A percentile compares a stretch with the other conserved stretches of the same genome.
These are phyloP conservation scores for Agonopterix arenella DNA, from an alignment of 2,888 invertebrate species.

Conservation along the genomic window DNA sequence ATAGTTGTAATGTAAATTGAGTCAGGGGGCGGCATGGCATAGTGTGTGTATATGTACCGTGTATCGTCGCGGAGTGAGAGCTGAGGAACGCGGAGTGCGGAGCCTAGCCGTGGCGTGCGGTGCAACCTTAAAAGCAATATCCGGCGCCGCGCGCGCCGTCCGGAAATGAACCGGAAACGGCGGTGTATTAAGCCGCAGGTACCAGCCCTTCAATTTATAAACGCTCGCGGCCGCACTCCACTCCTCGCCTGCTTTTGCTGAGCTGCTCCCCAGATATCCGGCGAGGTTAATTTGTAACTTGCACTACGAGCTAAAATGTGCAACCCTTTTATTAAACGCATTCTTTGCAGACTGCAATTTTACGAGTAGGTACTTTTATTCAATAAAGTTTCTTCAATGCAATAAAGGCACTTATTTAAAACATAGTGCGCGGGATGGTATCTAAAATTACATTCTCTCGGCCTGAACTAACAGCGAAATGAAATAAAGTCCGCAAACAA, in stretches of 20 bases:
- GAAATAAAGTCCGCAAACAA: slow-evolving; percentile 77
- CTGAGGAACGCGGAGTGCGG: slow-evolving; percentile 19
- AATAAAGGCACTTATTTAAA: slow-evolving; percentile 37
- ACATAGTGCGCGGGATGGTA: slow-evolving; percentile 49
- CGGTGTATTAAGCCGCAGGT: slow-evolving; percentile 78
- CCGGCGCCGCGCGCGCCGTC: slow-evolving; percentile 73
- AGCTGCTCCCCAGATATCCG: slow-evolving; percentile 51
- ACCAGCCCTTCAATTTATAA: slow-evolving; percentile 76
- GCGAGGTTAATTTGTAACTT: slow-evolving; percentile 61
- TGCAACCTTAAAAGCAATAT: slow-evolving; percentile 78
- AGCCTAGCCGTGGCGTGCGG: slow-evolving; percentile 46
- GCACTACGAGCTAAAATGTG: slow-evolving; percentile 21
- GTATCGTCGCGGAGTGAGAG: slow-evolving; percentile 25
- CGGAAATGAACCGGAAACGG: slow-evolving; percentile 78
- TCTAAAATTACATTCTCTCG: slow-evolving; percentile 68
- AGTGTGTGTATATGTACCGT: slow-evolving; percentile 5
- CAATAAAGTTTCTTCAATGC: slow-evolving; percentile 17
- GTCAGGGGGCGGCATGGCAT: too few relatives aligned
- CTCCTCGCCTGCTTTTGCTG: slow-evolving; percentile 37
- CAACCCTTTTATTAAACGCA: slow-evolving; percentile 6
- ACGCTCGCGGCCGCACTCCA: slow-evolving; percentile 63
- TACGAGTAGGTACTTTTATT: slow-evolving; percentile 17
- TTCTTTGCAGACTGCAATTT: slow-evolving; percentile 12
- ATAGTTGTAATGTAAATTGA: too few relatives aligned
- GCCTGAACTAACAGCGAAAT: slow-evolving; percentile 73